Base-by-base conservation (phyloP, 2,797 vertebrate species). In the Poeciliopsis turneri region DNA sequence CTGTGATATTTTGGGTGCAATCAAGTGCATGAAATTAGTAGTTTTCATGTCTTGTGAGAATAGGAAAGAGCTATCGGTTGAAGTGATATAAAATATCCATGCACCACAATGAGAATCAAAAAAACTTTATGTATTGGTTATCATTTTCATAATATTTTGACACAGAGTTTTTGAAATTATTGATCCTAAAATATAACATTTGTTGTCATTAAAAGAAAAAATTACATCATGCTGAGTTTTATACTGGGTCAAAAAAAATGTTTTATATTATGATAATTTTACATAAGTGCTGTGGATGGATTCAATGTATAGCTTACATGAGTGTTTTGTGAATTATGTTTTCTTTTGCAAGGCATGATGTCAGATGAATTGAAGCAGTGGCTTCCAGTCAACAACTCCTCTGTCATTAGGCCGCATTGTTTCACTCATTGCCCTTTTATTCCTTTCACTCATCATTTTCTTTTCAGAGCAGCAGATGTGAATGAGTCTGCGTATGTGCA, bases 401-500 rank as follows among this genome's bases (percentile, higher is more conserved):
- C 82, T 83, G 81, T 74, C 81, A 86, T 90, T 75, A 73, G 76
- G 79, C 53, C 55, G 82, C 84, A 85, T 89, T 85, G 66, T 89
- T 88, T 89, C 83, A 85, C 78, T 86, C 80, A 61, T 84, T 82
- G 82, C 83, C 84, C 78, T 85, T 84, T 84, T 79, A 59, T 80
- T 85, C 69, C 68, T 80, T 80, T 87, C 82, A 84, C 81, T 81
- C 84, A 83, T 86, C 77, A 81, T 89, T 87, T 89, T 84, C 79
- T 87, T 87, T 88, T 88, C 87, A 85, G 75, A 89, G 76, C 87
- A 87, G 85, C 91, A 93, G 89, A 90, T 92, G 86, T 89, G 86
- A 88, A 87, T 84, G 78, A 72, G 81, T n/a, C 47, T 88, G 72
- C 23, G n/a, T 84, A 74, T 76, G 77, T 82, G 72, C 64, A 69